These are phyloP conservation scores for Archaeoteleia sp. DNA, from an alignment of 2,888 invertebrate genomes.

Conservation along the genomic window DNA sequence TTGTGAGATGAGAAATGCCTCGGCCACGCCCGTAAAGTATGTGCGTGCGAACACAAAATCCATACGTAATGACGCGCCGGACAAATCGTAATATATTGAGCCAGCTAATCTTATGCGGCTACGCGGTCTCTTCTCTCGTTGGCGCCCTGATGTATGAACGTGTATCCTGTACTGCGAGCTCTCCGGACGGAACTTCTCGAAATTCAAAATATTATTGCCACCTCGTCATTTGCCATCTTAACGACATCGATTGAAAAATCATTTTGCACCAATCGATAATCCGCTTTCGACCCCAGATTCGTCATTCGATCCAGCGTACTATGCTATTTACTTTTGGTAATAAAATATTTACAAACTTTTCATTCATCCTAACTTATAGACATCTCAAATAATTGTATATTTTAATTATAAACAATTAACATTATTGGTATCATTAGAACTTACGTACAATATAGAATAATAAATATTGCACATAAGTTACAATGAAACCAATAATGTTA, in stretches of 20 bases:
- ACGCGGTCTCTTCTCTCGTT: constrained; percentile 28
- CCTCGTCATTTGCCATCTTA: constrained; percentile 9
- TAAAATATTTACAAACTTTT: too few species aligned
- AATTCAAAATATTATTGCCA: constrained; percentile 39
- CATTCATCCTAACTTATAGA: too few species aligned
- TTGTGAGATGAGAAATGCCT: constrained; percentile 54
- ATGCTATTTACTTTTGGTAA: too few species aligned
- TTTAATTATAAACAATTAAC: too few species aligned
- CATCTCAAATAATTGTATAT: too few species aligned
- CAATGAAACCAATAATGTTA: too few species aligned
- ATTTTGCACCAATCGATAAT: constrained; percentile 4
- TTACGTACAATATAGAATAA: too few species aligned
- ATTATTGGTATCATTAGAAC: too few species aligned
- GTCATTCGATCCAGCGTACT: too few species aligned
- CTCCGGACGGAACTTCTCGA: constrained; percentile 20
- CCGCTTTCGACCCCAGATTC: background rate
- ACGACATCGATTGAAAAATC: constrained; percentile 33
- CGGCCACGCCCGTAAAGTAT: constrained; percentile 49
- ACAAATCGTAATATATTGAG: constrained; percentile 57
- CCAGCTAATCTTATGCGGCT: constrained; percentile 43
- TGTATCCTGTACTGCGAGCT: constrained; percentile 14
- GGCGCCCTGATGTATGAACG: constrained; percentile 37
- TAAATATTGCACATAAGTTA: too few species aligned
- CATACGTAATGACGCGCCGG: constrained; percentile 52
- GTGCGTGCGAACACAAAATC: constrained; percentile 52